Percentiles rank a stretch among this genome's conserved stretches.
Conservation (phyloP, 2,113 vertebrate species). For the Pithys albifrons region DNA sequence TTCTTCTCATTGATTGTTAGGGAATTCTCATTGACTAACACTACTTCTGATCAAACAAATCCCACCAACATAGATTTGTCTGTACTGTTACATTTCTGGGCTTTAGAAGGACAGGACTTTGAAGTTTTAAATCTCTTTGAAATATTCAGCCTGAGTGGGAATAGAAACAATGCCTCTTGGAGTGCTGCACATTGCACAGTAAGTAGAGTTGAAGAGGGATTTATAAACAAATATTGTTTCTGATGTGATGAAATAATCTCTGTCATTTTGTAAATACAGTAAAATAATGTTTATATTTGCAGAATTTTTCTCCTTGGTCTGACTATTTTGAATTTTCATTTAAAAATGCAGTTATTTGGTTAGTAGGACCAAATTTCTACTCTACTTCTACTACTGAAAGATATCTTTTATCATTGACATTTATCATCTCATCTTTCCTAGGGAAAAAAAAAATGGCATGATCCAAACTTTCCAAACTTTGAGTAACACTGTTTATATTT, state of each 20-base stretch:
- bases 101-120: neutral
- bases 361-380: neutral
- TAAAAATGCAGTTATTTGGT: neutral
- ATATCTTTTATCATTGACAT: neutral
- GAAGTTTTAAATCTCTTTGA: neutral
- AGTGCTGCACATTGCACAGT: neutral
- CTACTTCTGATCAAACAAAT: conserved; percentile 18
- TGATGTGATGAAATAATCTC: neutral
- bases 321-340: neutral
- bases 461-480: neutral
- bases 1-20: neutral
- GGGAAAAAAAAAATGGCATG: neutral
- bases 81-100: neutral
- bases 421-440: neutral
- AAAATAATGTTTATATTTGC: neutral
- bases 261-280: neutral
- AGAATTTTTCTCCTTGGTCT: neutral
- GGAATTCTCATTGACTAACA: neutral
- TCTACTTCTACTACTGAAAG: neutral
- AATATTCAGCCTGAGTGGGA: neutral
- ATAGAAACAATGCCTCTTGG: neutral
- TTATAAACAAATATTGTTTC: neutral
- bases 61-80: neutral
- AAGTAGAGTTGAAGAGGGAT: neutral
- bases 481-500: neutral